A percentile compares a stretch with the other conserved stretches of the same genome.
Conservation (phyloP, 2,888 invertebrate species). For the Agonopterix subpropinquella region DNA sequence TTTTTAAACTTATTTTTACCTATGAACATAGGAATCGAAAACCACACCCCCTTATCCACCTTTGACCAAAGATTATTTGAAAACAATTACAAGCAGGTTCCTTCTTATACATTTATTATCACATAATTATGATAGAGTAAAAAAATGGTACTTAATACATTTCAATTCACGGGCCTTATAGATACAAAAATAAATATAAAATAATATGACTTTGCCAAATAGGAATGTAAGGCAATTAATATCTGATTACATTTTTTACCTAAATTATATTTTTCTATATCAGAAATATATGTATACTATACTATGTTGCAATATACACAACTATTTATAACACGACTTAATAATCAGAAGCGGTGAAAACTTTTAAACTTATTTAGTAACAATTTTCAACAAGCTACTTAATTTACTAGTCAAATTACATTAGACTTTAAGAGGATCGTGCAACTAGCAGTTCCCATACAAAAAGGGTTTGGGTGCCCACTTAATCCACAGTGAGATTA, state of each 20-base stretch:
- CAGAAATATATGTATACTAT: neutral
- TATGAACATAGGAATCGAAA: too few species aligned
- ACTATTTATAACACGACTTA: neutral
- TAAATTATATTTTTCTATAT: too few species aligned
- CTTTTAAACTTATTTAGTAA: neutral
- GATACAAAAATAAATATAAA: neutral
- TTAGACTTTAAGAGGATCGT: too few species aligned
- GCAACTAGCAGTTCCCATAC: too few species aligned
- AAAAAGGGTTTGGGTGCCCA: too few species aligned
- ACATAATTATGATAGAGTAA: slow-evolving; percentile 4
- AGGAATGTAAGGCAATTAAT: neutral
- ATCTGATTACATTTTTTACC: too few species aligned
- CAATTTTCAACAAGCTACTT: neutral
- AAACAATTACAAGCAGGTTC: neutral
- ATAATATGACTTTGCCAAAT: neutral
- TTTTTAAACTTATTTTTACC: too few species aligned
- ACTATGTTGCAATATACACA: neutral
- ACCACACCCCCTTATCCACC: too few species aligned
- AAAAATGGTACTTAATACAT: neutral
- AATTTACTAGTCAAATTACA: too few species aligned
- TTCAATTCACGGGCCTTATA: slow-evolving; percentile 1
- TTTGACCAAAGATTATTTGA: too few species aligned
- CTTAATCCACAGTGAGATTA: too few species aligned
- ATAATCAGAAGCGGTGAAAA: neutral
- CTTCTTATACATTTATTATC: slow-evolving; percentile 6